phyloP scores from a whole-genome alignment of 2,888 invertebrate species.

The Oscheius onirici region DNA sequence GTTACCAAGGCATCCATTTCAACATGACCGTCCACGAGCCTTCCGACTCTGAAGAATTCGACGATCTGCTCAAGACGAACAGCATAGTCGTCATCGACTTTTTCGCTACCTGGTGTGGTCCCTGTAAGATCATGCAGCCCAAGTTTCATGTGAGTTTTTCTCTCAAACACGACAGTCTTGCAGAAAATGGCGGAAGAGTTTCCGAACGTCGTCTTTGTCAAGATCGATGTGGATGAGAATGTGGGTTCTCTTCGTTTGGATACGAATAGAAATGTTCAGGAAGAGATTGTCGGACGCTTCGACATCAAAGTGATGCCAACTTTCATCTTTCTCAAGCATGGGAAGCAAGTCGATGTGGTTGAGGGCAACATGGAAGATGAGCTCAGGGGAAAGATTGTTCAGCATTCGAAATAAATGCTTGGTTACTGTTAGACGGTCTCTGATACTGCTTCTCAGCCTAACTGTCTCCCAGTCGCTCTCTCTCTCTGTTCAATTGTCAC shows the following conservation, averaged over 20 bases:
- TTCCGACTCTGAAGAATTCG: constrained; percentile 50
- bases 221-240: constrained; percentile 59
- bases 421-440: no score
- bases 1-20: no score
- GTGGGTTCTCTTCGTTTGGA: constrained; percentile 31
- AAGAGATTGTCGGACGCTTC: constrained; percentile 58
- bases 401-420: not conserved
- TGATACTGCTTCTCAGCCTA: no score
- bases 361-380: constrained; percentile 63
- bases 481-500: no score
- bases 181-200: constrained; percentile 49
- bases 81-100: constrained; percentile 58
- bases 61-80: constrained; percentile 47
- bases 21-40: no score
- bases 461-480: no score
- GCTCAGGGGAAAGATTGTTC: constrained; percentile 32
- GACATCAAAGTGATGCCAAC: constrained; percentile 69
- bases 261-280: constrained; percentile 38
- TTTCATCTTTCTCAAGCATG: constrained; percentile 66
- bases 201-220: constrained; percentile 48
- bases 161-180: not conserved
- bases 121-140: constrained; percentile 61
- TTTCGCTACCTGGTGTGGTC: constrained; percentile 65
- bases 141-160: constrained; percentile 42
- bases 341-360: constrained; percentile 50